phyloP scores from a whole-genome alignment of 2,113 vertebrate species.

The Clarias macrocephalus region DNA sequence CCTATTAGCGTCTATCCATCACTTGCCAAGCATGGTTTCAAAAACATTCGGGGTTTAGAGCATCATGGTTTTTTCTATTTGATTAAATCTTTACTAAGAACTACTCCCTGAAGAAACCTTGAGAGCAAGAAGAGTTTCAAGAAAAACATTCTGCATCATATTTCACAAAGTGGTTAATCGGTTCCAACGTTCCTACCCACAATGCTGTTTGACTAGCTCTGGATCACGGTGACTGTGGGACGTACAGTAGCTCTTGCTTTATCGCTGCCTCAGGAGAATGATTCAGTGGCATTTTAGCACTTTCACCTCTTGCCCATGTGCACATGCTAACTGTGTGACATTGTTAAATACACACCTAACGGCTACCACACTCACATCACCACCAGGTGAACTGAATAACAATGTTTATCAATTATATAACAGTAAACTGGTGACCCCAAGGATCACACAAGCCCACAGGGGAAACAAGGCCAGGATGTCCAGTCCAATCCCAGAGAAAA shows the following conservation, averaged over 20 bases:
- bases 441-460: too few relatives aligned
- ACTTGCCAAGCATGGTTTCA: too few relatives aligned
- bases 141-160: not conserved
- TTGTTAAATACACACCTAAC: not conserved
- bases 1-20: not conserved
- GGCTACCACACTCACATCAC: too few relatives aligned
- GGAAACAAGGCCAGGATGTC: too few relatives aligned
- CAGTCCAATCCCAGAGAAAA: too few relatives aligned
- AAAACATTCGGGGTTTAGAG: not conserved
- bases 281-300: not conserved
- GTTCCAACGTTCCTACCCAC: not conserved
- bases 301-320: not conserved
- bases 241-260: not conserved
- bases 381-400: too few relatives aligned
- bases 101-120: not conserved
- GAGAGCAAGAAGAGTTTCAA: not conserved
- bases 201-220: not conserved
- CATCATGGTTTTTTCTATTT: not conserved
- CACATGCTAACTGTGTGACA: not conserved
- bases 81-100: not conserved
- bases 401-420: too few relatives aligned
- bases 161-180: not conserved
- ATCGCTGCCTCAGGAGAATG: not conserved
- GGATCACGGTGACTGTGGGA: not conserved
- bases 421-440: too few relatives aligned